These are phyloP conservation scores for Sternotherus odoratus DNA, from an alignment of 2,797 vertebrate genomes.

Conservation along the genomic window DNA sequence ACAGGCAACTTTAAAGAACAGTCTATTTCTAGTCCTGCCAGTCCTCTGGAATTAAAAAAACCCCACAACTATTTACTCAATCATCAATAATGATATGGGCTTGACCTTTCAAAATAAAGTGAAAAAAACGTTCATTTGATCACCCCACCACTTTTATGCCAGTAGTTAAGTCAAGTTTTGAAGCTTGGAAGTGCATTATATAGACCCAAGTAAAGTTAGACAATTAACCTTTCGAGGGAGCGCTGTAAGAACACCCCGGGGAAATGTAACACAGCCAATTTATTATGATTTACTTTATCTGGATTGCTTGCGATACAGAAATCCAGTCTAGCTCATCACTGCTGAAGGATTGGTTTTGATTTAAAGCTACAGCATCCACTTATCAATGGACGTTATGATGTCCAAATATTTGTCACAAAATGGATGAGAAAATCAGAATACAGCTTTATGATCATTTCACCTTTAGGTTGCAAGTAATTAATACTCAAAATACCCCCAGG, in stretches of 20 bases:
- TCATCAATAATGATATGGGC: constrained; percentile 59
- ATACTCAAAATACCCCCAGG: constrained; percentile 10
- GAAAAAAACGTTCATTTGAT: constrained; percentile 60
- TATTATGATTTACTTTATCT: constrained; percentile 10
- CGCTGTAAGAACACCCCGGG: neutral
- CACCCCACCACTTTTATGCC: constrained; percentile 30
- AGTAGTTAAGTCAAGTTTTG: constrained; percentile 32
- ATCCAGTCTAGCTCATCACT: neutral
- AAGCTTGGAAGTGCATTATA: neutral
- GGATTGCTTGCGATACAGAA: neutral
- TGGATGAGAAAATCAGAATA: neutral
- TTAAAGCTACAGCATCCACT: constrained; percentile 31
- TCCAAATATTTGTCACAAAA: neutral
- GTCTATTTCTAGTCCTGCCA: constrained; percentile 39
- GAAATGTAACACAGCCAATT: constrained; percentile 13
- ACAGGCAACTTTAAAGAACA: constrained; percentile 4
- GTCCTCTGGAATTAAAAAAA: constrained; percentile 7
- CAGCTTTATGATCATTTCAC: constrained; percentile 40
- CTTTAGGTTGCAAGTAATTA: constrained; percentile 38
- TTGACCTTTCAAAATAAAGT: constrained; percentile 54
- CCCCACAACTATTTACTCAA: constrained; percentile 60
- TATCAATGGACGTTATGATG: neutral
- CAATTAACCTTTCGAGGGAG: constrained; percentile 51
- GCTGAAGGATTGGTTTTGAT: constrained; percentile 7
- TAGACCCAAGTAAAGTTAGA: constrained; percentile 27